Evolutionary conservation across 2,888 invertebrate genomes (phyloP), one percentile per base, ranked within the genome.

Genomic region (Seladonia tumulorum): DNA sequence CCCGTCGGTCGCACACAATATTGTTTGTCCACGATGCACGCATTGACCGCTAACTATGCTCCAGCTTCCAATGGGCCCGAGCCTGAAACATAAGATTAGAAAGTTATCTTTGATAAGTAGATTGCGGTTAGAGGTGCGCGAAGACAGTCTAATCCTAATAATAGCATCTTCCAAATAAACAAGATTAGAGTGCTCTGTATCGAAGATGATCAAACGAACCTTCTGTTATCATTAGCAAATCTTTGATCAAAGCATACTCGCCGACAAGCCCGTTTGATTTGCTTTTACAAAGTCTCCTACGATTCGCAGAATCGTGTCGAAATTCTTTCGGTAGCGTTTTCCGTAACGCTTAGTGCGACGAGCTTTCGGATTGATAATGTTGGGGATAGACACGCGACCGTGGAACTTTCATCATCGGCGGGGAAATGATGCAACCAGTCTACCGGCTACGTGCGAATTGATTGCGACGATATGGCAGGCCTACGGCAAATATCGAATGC

Each of bases 401-500:
- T 35, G 49, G 35, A 77, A 49, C 68, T 77, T 81, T 47, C 63
- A 29, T 81, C n/a, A 14, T 10, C 53, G 47, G 29, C 63, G 63
- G 25, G 63, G 63, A 60, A 49, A 66, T 49, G 66, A 57, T 71
- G 81, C 81, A 76, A 76, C 70, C 60, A 76, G 71, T 80, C 68
- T 45, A 79, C 73, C 25, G 81, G 42, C 78, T 85, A 78, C 73
- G 85, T 85, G 85, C 78, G 77, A 81, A 81, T 85, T 81, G 73
- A 86, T 86, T 79, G 47, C 73, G 45, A 25, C 85, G 76, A 76
- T 73, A 77, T 70, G 80, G 84, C 73, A 53, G 81, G 63, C 53
- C 42, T 29, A 39, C 47, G 25, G 86, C 25, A 86, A 85, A 86
- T 78, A 85, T 72, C 68, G 75, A 45, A 68, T 42, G 47, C 45